phyloP scores from a whole-genome alignment of 2,888 invertebrate species.

The Oxystoma pomonae region DNA sequence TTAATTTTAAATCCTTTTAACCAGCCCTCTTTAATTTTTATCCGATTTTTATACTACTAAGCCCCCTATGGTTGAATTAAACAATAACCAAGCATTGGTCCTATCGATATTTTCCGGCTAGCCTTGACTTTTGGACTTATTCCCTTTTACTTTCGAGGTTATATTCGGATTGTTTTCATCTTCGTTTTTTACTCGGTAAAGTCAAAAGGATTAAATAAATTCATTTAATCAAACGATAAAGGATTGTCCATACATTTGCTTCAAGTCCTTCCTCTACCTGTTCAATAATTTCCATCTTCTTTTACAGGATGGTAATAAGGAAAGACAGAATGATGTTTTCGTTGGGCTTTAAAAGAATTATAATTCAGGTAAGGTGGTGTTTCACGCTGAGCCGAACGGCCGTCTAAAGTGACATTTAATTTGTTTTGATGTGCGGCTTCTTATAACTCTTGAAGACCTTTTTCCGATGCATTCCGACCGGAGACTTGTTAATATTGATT shows the following conservation, averaged over 20 bases:
- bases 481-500: background rate
- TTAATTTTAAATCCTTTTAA: too few species aligned
- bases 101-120: background rate
- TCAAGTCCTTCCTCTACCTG: background rate
- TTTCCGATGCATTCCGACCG: background rate
- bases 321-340: background rate
- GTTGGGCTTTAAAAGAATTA: background rate
- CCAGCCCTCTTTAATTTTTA: background rate
- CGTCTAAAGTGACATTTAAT: conserved; percentile 44
- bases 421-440: conserved; percentile 41
- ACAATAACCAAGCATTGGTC: background rate
- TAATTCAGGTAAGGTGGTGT: conserved; percentile 17
- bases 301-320: background rate
- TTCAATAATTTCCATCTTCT: background rate
- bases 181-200: too few species aligned
- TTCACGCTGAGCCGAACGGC: conserved; percentile 18
- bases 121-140: background rate
- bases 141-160: too few species aligned
- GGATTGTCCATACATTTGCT: too few species aligned
- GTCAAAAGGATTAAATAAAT: too few species aligned
- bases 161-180: too few species aligned
- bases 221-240: too few species aligned
- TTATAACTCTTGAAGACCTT: conserved; percentile 15
- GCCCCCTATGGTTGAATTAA: background rate
- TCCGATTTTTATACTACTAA: background rate